These are phyloP conservation scores for Creontiades dilutus DNA, from an alignment of 2,888 invertebrate genomes.

Conservation along the genomic window DNA sequence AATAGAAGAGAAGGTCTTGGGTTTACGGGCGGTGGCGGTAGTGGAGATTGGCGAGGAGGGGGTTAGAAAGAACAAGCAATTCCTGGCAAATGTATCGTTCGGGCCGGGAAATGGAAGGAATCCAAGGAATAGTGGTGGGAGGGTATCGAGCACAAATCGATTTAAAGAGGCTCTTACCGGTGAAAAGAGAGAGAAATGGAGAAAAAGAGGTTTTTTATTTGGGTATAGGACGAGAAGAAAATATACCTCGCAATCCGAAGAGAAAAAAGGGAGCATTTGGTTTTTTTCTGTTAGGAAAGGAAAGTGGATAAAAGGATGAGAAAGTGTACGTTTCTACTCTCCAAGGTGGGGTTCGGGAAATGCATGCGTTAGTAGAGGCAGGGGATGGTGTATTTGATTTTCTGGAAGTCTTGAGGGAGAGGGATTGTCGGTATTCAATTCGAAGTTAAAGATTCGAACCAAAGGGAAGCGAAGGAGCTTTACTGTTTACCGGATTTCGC, in stretches of 20 bases:
- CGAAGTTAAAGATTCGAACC: slow-evolving; percentile 43
- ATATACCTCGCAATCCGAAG: slow-evolving; percentile 11
- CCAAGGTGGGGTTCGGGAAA: neutral
- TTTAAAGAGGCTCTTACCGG: slow-evolving; percentile 70
- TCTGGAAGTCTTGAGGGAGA: neutral
- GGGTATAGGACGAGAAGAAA: neutral
- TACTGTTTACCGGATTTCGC: neutral
- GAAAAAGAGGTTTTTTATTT: slow-evolving; percentile 32
- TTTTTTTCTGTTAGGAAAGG: neutral
- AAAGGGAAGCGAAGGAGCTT: slow-evolving; percentile 25
- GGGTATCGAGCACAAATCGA: slow-evolving; percentile 71
- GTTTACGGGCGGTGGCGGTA: too few species aligned
- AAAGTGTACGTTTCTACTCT: slow-evolving; percentile 61
- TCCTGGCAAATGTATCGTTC: slow-evolving; percentile 66
- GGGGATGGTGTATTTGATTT: slow-evolving; percentile 45
- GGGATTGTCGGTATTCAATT: slow-evolving; percentile 55
- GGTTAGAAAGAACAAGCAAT: slow-evolving; percentile 27
- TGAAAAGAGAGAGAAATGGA: slow-evolving; percentile 47
- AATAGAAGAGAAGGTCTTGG: too few species aligned
- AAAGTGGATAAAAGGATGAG: slow-evolving; percentile 62
- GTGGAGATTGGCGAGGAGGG: too few species aligned
- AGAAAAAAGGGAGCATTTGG: slow-evolving; percentile 49
- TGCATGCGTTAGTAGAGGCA: slow-evolving; percentile 49
- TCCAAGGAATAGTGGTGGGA: slow-evolving; percentile 6
- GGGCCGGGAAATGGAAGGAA: neutral